Conservation (phyloP, 2,888 invertebrate genomes). For the Tillus elongatus region DNA sequence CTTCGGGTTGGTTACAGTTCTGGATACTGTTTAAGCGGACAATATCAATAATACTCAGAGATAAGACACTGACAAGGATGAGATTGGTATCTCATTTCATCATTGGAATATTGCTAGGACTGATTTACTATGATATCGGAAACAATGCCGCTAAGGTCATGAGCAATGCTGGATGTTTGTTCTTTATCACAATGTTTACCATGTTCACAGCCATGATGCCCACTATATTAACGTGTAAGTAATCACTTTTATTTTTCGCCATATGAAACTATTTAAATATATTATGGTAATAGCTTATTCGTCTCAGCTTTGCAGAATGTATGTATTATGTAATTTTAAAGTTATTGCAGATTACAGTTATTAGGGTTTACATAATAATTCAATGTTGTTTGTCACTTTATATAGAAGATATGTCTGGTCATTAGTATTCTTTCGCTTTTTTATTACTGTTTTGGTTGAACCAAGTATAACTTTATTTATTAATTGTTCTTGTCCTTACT, state of each 20-base stretch:
- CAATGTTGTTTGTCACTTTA: too few species aligned
- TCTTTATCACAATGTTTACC: conserved; percentile 92
- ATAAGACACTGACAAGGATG: conserved; percentile 83
- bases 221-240: conserved; percentile 93
- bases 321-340: too few species aligned
- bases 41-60: conserved; percentile 71
- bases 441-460: too few species aligned
- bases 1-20: conserved; percentile 75
- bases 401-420: too few species aligned
- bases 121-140: conserved; percentile 88
- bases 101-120: conserved; percentile 85
- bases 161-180: conserved; percentile 92
- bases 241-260: conserved; percentile 8
- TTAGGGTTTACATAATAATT: too few species aligned
- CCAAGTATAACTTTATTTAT: too few species aligned
- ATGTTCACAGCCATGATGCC: conserved; percentile 99
- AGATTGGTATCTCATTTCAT: conserved; percentile 78
- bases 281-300: too few species aligned
- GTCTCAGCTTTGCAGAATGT: too few species aligned
- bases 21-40: conserved; percentile 80
- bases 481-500: too few species aligned
- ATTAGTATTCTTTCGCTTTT: too few species aligned
- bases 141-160: conserved; percentile 87
- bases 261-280: too few species aligned
- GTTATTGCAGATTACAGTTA: too few species aligned